phyloP scores from a whole-genome alignment of 1,140 invertebrate genomes.

The Harlomillsia oculata region DNA sequence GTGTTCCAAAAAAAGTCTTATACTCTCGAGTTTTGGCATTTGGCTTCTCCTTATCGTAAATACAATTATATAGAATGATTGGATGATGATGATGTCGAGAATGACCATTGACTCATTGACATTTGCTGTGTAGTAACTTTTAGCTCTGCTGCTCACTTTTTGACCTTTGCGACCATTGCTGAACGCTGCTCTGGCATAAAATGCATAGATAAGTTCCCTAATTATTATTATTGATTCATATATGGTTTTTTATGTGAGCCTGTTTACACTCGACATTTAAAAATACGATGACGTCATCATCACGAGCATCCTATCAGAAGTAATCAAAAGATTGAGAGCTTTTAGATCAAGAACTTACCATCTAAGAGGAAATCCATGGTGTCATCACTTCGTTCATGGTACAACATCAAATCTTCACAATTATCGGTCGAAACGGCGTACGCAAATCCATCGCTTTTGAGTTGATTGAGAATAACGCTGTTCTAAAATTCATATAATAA shows the following conservation, averaged over 20 bases:
- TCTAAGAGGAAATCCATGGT: constrained; percentile 31
- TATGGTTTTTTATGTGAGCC: not conserved
- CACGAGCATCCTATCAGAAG: not conserved
- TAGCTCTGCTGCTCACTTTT: too few relatives aligned
- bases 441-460: constrained; percentile 26
- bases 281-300: not conserved
- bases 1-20: not conserved
- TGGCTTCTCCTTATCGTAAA: not conserved
- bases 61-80: not conserved
- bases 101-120: not conserved
- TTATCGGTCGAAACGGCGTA: constrained; percentile 22
- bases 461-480: too few relatives aligned
- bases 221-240: not conserved
- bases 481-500: too few relatives aligned
- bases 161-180: too few relatives aligned
- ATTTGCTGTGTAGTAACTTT: constrained; percentile 1
- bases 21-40: not conserved
- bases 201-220: too few relatives aligned
- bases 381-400: constrained; percentile 17
- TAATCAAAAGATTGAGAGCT: not conserved
- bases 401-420: constrained; percentile 27
- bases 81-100: too few relatives aligned
- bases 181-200: too few relatives aligned
- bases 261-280: not conserved
- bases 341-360: constrained; percentile 10